Evolutionary conservation across 2,888 invertebrate genomes (phyloP).

Genomic region (Dryocosmus kuriphilus): DNA sequence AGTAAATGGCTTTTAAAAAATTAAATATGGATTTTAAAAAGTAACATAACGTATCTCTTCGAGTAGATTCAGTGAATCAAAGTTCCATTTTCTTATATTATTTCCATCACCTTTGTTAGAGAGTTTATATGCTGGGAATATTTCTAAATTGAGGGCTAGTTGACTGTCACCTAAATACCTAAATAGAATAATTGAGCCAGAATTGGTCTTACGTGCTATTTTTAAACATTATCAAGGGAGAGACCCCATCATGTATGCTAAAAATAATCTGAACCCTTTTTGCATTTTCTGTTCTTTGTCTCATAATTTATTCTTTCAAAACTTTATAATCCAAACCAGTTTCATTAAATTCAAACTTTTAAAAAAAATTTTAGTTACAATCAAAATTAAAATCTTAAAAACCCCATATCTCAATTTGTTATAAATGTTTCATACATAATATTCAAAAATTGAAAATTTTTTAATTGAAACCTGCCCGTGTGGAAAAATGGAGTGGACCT

Average conservation of each 20-base stretch:
- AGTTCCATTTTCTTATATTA: background rate
- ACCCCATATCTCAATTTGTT: no score
- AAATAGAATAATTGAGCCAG: constrained; percentile 76
- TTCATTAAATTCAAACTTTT: background rate
- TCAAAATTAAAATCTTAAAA: no score
- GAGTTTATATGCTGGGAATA: constrained; percentile 62
- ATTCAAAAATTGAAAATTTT: no score
- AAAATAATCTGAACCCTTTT: constrained; percentile 66
- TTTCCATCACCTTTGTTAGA: background rate
- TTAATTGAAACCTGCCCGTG: no score
- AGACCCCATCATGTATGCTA: constrained; percentile 71
- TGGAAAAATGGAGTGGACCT: no score
- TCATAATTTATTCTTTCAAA: background rate
- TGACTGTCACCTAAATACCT: constrained; percentile 77
- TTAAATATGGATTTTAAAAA: no score
- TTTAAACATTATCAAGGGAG: constrained; percentile 73
- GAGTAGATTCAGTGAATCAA: background rate
- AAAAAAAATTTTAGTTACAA: no score
- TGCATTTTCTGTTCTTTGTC: background rate
- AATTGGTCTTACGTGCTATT: constrained; percentile 75
- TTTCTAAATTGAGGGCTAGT: constrained; percentile 75
- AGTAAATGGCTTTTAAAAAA: no score
- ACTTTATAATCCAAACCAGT: background rate
- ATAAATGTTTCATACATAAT: no score
- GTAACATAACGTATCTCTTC: no score